Conservation (phyloP, 2,888 invertebrate genomes). For the Temnothorax rugatulus region DNA sequence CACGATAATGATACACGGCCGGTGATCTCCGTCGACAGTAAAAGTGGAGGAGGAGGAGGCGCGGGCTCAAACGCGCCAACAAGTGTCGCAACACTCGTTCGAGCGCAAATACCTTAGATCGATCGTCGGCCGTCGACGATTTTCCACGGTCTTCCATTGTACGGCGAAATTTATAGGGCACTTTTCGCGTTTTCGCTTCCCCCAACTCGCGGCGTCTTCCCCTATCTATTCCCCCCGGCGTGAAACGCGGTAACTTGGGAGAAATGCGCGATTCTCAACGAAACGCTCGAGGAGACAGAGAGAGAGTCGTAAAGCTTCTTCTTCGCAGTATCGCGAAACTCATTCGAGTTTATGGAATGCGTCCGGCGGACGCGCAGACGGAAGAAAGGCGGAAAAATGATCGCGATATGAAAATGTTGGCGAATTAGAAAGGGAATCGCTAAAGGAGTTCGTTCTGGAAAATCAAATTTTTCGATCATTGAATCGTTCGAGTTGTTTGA, state of each 20-base stretch:
- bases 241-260: slow-evolving; percentile 56
- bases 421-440: slow-evolving; percentile 8
- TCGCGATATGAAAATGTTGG: slow-evolving; percentile 4
- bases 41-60: slow-evolving; percentile 14
- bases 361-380: slow-evolving; percentile 53
- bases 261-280: slow-evolving; percentile 60
- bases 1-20: neutral
- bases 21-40: neutral
- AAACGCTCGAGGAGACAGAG: slow-evolving; percentile 60
- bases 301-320: slow-evolving; percentile 67
- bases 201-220: slow-evolving; percentile 51
- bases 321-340: slow-evolving; percentile 67
- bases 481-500: neutral
- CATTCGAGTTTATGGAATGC: slow-evolving; percentile 65
- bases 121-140: slow-evolving; percentile 52
- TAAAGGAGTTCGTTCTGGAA: neutral
- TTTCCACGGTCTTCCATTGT: slow-evolving; percentile 36
- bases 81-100: slow-evolving; percentile 47
- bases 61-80: slow-evolving; percentile 33
- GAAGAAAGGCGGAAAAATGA: slow-evolving; percentile 46
- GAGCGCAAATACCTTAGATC: slow-evolving; percentile 41
- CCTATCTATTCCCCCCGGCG: slow-evolving; percentile 62
- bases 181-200: slow-evolving; percentile 62
- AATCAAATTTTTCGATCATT: neutral
- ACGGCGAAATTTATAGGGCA: slow-evolving; percentile 63